Conservation (phyloP, 2,797 vertebrate genomes). For the Ispidina picta region DNA sequence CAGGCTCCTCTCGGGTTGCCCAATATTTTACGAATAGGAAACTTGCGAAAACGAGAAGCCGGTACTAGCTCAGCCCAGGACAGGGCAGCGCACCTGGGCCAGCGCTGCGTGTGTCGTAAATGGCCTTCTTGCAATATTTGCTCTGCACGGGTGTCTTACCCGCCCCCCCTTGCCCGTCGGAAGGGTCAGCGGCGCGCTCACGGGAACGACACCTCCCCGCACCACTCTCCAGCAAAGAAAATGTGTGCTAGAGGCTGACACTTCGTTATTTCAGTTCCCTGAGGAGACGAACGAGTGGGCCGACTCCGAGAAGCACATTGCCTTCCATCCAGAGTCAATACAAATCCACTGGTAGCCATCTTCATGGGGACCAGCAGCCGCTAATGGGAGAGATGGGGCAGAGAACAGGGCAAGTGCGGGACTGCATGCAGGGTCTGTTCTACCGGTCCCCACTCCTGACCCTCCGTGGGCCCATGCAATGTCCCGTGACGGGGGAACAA, state of each 20-base stretch:
- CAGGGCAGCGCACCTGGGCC: not conserved
- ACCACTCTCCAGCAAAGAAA: not conserved
- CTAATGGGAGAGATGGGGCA: not conserved
- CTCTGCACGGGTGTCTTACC: not conserved
- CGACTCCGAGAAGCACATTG: not conserved
- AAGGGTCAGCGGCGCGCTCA: not conserved
- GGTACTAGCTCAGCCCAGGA: not conserved
- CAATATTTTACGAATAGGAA: not conserved
- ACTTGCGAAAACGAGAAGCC: not conserved
- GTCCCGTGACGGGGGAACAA: fast-evolving
- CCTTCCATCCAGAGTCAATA: not conserved
- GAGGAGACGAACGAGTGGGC: not conserved
- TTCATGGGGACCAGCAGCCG: not conserved
- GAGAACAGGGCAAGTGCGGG: not conserved
- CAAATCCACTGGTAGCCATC: not conserved
- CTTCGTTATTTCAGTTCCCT: not conserved
- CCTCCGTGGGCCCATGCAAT: not conserved
- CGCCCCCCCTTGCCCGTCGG: not conserved
- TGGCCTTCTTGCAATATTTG: not conserved
- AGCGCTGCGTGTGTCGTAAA: not conserved
- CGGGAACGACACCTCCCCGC: not conserved
- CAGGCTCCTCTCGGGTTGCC: not conserved
- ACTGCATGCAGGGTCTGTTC: not conserved
- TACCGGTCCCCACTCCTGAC: not conserved
- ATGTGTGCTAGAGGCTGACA: not conserved